These are phyloP conservation scores for Acromyrmex charruanus DNA, from an alignment of 1,140 invertebrate genomes.

Conservation along the genomic window DNA sequence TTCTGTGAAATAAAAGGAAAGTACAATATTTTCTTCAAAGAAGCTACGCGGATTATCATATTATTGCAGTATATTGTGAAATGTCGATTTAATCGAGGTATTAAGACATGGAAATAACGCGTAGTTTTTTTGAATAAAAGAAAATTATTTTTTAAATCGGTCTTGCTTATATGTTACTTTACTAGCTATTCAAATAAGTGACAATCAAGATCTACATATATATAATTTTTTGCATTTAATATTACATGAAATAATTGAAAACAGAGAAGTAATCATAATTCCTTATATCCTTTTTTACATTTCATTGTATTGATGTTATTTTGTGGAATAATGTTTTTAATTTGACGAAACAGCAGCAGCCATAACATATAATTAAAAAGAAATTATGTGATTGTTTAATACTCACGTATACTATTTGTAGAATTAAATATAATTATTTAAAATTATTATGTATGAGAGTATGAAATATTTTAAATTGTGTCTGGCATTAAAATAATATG, in stretches of 20 bases:
- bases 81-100: too few species aligned
- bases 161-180: not conserved
- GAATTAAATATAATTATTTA: not conserved
- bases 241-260: not conserved
- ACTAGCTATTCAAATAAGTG: not conserved
- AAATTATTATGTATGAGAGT: not conserved
- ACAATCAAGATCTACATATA: not conserved
- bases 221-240: not conserved
- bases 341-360: not conserved
- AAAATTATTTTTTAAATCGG: not conserved
- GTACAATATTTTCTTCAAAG: too few species aligned
- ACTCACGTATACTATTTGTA: not conserved
- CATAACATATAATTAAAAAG: not conserved
- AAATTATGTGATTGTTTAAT: constrained; percentile 14
- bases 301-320: not conserved
- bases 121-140: too few species aligned
- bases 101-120: too few species aligned
- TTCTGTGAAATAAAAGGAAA: not conserved
- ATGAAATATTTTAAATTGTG: not conserved
- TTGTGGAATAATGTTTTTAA: not conserved
- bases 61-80: too few species aligned
- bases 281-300: not conserved
- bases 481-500: not conserved
- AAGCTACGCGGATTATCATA: too few species aligned
- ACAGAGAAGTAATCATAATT: not conserved